Percentiles rank a stretch among this genome's conserved stretches.
These are phyloP conservation scores for Lamellibrachia columna DNA, from an alignment of 2,888 invertebrate genomes.

Conservation along the genomic window DNA sequence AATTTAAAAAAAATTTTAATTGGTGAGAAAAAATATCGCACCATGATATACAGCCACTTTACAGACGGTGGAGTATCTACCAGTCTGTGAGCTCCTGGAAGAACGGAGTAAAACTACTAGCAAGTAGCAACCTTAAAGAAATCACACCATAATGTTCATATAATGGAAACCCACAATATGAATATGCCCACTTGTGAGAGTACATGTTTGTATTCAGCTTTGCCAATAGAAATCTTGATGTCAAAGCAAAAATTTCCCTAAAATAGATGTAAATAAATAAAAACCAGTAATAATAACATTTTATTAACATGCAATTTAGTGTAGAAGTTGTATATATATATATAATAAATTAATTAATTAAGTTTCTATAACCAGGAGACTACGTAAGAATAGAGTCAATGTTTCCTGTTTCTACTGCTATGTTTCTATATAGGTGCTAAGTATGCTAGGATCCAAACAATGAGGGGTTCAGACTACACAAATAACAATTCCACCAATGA, in stretches of 20 bases:
- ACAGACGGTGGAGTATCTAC: too few relatives aligned
- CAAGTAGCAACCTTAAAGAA: too few relatives aligned
- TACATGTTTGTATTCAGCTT: background rate
- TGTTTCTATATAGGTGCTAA: background rate
- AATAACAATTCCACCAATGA: background rate
- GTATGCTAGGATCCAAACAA: background rate
- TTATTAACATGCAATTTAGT: constrained; percentile 6
- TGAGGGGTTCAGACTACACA: background rate
- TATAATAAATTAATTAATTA: background rate
- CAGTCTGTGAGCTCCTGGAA: too few relatives aligned
- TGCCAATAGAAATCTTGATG: background rate
- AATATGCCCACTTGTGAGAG: too few relatives aligned
- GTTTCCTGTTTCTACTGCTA: background rate
- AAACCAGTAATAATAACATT: background rate
- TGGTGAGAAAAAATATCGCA: too few relatives aligned
- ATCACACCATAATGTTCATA: too few relatives aligned
- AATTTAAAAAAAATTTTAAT: too few relatives aligned
- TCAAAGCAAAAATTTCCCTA: background rate
- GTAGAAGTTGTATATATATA: background rate
- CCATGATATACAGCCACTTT: too few relatives aligned
- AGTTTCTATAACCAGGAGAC: background rate
- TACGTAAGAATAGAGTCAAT: background rate
- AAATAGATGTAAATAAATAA: background rate
- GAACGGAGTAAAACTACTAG: too few relatives aligned
- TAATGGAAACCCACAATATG: too few relatives aligned